A percentile compares a stretch with the other conserved stretches of the same genome.
phyloP scores from a whole-genome alignment of 2,888 invertebrate species.

The Anagyrus pseudococci region DNA sequence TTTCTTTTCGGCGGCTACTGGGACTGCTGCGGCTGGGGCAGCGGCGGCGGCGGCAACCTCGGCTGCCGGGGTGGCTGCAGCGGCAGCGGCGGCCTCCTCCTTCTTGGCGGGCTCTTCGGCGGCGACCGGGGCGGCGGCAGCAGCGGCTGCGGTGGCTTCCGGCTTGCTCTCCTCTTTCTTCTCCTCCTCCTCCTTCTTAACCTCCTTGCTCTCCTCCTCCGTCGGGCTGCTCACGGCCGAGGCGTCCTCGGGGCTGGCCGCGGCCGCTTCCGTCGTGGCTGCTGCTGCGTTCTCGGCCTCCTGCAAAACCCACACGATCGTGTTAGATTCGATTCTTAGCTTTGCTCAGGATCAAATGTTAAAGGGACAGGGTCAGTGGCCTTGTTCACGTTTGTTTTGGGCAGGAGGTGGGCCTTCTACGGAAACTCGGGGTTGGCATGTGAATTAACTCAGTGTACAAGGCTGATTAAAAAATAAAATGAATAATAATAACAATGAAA shows the following conservation, averaged over 20 bases:
- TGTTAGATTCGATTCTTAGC: no score
- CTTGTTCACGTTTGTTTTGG: no score
- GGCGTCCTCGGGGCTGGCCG: conserved; percentile 31
- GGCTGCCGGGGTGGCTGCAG: conserved; percentile 42
- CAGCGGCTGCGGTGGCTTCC: conserved; percentile 42
- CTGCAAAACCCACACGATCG: conserved; percentile 46
- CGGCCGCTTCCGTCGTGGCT: conserved; percentile 30
- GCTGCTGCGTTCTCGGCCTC: conserved; percentile 55
- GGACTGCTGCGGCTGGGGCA: conserved; percentile 56
- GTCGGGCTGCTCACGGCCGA: conserved; percentile 46
- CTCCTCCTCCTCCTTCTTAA: conserved; percentile 38
- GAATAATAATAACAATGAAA: no score
- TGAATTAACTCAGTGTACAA: no score
- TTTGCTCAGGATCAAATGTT: no score
- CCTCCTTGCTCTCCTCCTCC: conserved; percentile 36
- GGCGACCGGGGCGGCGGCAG: conserved; percentile 52
- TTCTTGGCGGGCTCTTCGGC: conserved; percentile 42
- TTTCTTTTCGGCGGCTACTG: conserved; percentile 55
- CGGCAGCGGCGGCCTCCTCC: conserved; percentile 48
- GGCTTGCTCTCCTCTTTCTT: conserved; percentile 30
- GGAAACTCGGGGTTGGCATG: no score
- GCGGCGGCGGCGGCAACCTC: conserved; percentile 50
- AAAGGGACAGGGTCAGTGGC: no score
- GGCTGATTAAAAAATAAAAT: no score
- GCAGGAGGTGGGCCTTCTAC: no score